Evolutionary conservation across 1,140 invertebrate genomes (phyloP), one percentile per base, ranked within the genome.

Genomic region (Ceratosolen solmsi): DNA sequence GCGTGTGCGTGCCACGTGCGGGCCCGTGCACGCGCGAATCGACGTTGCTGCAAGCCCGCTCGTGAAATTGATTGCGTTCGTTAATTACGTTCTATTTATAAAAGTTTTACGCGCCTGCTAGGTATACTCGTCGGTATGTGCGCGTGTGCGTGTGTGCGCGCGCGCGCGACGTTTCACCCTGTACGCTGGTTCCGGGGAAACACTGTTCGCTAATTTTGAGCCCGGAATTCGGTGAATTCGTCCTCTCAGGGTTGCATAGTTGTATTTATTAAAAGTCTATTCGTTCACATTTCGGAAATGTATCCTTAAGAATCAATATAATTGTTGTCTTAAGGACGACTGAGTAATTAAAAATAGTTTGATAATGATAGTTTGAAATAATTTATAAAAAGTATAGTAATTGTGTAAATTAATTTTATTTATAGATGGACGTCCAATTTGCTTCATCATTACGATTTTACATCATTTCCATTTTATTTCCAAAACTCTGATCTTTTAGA

Each of bases 1-100:
- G 51, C 38, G 7, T 46, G 13, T 63, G 38, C 22, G 13, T 8
- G 54, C 51, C 51, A 36, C 56, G 56, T 54, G 58, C 58, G 33
- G n/a, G 25, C 58, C 58, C 25, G 27, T 30, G n/a, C 58, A 13
- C 58, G 27, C 13, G 27, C 33, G 0, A 41, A 22, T 60, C 58
- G 33, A 11, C 38, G 3, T 30, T 25, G 56, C 79, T 22, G 58
- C 70, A 30, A 22, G 25, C 27, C 68, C 27, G 58, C 76, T 74
- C 82, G 71, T 75, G 49, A 79, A 83, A 83, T 83, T 79, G 82
- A 83, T 83, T 83, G 82, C 76, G 56, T 83, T 83, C 76, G 82
- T 83, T 83, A 79, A 83, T 83, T 83, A 83, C 82, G 82, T 83
- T 79, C 76, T 79, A 65, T 83, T 83, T 83, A 83, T 83, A 83